Evolutionary conservation across 2,888 invertebrate species (phyloP).

Genomic region (Drosophila mercatorum): DNA sequence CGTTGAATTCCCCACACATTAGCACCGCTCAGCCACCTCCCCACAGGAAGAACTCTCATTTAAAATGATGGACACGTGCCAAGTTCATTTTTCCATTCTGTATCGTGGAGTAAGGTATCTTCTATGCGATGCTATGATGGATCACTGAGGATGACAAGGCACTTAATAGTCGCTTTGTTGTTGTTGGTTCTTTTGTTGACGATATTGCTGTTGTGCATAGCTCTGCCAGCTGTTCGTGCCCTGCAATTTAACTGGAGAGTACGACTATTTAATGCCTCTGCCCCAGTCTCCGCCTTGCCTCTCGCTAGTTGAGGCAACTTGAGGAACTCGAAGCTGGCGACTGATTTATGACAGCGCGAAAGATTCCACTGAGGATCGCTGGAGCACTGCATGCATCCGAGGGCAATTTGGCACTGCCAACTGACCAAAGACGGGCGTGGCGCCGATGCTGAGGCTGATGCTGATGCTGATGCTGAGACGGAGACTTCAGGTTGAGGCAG

Average conservation of each 20-base stretch:
- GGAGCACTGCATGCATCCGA: slow-evolving; percentile 46
- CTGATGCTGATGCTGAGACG: slow-evolving; percentile 23
- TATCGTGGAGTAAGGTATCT: slow-evolving; percentile 37
- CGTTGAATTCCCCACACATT: slow-evolving; percentile 41
- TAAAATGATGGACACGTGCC: slow-evolving; percentile 73
- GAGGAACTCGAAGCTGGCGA: slow-evolving; percentile 61
- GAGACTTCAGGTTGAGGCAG: slow-evolving; percentile 15
- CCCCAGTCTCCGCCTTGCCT: slow-evolving; percentile 31
- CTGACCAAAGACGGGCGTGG: slow-evolving; percentile 64
- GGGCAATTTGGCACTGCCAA: slow-evolving; percentile 65
- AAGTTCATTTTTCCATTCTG: slow-evolving; percentile 60
- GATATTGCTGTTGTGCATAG: slow-evolving; percentile 32
- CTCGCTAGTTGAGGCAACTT: background rate
- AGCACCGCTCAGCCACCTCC: slow-evolving; percentile 52
- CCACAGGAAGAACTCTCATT: slow-evolving; percentile 45
- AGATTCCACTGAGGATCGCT: slow-evolving; percentile 50
- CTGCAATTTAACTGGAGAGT: slow-evolving; percentile 73
- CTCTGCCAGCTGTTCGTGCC: slow-evolving; percentile 61
- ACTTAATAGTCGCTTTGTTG: slow-evolving; percentile 67
- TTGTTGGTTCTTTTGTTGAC: slow-evolving; percentile 30
- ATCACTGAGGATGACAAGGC: slow-evolving; percentile 75
- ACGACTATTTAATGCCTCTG: slow-evolving; percentile 67
- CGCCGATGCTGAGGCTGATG: slow-evolving; percentile 42
- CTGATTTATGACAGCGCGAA: slow-evolving; percentile 75
- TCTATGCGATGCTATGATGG: slow-evolving; percentile 72